Evolutionary conservation across 2,797 vertebrate genomes (phyloP).

Genomic region (Lacerta viridis): DNA sequence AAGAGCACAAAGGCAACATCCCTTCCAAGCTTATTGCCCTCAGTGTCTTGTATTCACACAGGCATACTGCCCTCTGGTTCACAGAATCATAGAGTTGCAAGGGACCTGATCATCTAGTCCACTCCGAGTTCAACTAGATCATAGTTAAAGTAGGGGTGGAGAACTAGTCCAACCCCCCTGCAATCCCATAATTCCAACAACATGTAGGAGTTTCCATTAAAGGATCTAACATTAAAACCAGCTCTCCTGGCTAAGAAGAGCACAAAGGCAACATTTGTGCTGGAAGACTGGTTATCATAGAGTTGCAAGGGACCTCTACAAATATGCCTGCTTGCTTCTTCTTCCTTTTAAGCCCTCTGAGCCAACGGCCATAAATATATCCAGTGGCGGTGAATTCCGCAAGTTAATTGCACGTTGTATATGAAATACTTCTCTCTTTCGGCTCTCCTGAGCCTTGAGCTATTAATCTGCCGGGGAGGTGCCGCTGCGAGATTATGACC

Average conservation of each 20-base stretch:
- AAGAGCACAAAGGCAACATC: neutral
- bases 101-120: too few species aligned
- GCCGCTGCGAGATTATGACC: neutral
- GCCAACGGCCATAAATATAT: neutral
- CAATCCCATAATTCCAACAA: too few species aligned
- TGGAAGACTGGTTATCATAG: neutral
- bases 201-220: neutral
- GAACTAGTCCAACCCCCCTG: too few species aligned
- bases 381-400: neutral
- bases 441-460: neutral
- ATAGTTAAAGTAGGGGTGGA: too few species aligned
- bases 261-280: too few species aligned
- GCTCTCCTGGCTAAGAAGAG: neutral
- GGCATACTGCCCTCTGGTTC: too few species aligned
- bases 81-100: too few species aligned
- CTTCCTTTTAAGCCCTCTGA: neutral
- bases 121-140: too few species aligned
- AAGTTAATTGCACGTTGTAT: neutral
- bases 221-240: too few species aligned
- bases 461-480: neutral
- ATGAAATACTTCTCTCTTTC: neutral
- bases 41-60: neutral
- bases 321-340: neutral
- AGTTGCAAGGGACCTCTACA: too few species aligned
- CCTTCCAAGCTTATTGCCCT: neutral